These are phyloP conservation scores for Thecocarcelia acutangulata DNA, from an alignment of 2,888 invertebrate genomes.

Conservation along the genomic window DNA sequence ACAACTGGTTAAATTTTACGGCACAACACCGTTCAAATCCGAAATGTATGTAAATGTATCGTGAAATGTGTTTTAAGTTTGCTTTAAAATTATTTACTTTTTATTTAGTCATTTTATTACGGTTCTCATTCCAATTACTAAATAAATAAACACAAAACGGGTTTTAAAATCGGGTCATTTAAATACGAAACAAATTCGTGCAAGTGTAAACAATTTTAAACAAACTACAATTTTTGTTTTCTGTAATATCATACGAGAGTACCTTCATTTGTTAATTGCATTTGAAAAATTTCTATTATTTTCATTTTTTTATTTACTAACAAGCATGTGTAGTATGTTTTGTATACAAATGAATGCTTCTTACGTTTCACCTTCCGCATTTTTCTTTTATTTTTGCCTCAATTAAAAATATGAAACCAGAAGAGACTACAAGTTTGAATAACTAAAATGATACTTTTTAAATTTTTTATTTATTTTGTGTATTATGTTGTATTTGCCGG, in stretches of 20 bases:
- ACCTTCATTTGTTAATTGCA: conserved; percentile 24
- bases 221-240: not conserved
- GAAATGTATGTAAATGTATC: too few relatives aligned
- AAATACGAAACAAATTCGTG: not conserved
- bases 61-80: not conserved
- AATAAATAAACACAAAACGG: not conserved
- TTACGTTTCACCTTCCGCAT: conserved; percentile 54
- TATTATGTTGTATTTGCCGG: too few relatives aligned
- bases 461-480: too few relatives aligned
- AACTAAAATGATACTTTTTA: not conserved
- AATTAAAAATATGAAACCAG: conserved; percentile 11
- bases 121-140: not conserved
- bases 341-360: conserved; percentile 12
- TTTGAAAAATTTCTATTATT: conserved; percentile 7
- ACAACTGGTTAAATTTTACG: too few relatives aligned
- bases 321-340: conserved; percentile 14
- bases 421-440: conserved; percentile 1
- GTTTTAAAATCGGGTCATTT: conserved; percentile 1
- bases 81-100: not conserved
- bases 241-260: conserved; percentile 24
- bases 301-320: conserved; percentile 5
- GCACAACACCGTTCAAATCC: too few relatives aligned
- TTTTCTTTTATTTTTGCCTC: conserved; percentile 7
- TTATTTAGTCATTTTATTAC: not conserved
- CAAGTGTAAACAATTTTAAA: not conserved